Conservation (phyloP, 2,888 invertebrate species). For the Spilosoma lubricipeda region DNA sequence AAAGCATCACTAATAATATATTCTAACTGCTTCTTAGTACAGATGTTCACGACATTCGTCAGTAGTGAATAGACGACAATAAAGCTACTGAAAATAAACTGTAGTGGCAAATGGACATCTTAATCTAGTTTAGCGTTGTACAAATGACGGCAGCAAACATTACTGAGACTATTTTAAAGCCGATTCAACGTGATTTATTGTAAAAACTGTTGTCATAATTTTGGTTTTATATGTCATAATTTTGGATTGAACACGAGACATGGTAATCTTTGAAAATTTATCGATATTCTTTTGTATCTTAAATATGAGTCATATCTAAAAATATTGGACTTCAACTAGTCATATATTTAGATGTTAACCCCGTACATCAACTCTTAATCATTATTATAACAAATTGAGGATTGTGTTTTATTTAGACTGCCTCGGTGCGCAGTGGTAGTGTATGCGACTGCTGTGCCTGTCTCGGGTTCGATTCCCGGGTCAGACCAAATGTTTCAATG, state of each 20-base stretch:
- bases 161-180: constrained; percentile 15
- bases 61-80: constrained; percentile 46
- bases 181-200: constrained; percentile 6
- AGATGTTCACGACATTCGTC: constrained; percentile 28
- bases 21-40: constrained; percentile 11
- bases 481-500: too few species aligned
- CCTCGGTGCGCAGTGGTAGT: too few species aligned
- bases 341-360: neutral
- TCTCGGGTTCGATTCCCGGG: too few species aligned
- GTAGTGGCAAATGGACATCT: constrained; percentile 33
- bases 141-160: neutral
- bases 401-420: neutral
- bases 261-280: constrained; percentile 7
- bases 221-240: constrained; percentile 3
- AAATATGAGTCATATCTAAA: constrained; percentile 12
- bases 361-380: neutral
- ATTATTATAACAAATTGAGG: neutral
- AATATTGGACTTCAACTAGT: neutral
- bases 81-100: constrained; percentile 46
- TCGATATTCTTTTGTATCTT: neutral
- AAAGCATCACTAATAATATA: constrained; percentile 17
- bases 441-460: too few species aligned
- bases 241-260: constrained; percentile 3
- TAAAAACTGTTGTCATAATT: constrained; percentile 9
- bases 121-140: constrained; percentile 35